Evolutionary conservation across 2,113 vertebrate species (phyloP).

Genomic region (Podilymbus podiceps): DNA sequence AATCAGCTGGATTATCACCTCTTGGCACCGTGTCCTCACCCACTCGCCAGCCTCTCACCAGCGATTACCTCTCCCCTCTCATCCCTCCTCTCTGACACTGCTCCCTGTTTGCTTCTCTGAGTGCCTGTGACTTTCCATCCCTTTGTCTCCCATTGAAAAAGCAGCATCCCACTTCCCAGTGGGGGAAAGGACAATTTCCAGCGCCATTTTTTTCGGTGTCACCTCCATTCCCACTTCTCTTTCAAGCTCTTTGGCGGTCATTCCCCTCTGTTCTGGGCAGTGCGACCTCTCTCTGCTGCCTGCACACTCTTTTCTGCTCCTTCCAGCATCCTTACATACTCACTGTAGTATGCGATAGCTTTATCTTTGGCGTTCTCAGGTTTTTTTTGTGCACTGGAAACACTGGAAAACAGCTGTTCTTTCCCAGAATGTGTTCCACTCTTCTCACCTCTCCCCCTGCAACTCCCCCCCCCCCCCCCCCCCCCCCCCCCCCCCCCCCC

Average conservation of each 20-base stretch:
- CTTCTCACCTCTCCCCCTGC: not conserved
- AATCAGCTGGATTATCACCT: conserved; percentile 18
- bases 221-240: not conserved
- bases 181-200: not conserved
- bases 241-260: not conserved
- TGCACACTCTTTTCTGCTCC: not conserved
- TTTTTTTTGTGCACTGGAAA: not conserved
- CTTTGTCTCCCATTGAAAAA: not conserved
- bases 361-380: not conserved
- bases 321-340: not conserved
- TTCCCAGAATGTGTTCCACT: not conserved
- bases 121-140: not conserved
- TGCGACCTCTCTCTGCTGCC: not conserved
- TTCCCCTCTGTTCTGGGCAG: not conserved
- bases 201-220: not conserved
- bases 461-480: not conserved
- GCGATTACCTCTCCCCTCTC: not conserved
- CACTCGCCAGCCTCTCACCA: conserved; percentile 14
- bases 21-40: not conserved
- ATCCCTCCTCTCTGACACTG: not conserved
- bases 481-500: not conserved
- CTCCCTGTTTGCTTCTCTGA: not conserved
- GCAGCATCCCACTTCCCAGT: not conserved
- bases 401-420: not conserved
- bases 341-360: not conserved